phyloP scores from a whole-genome alignment of 2,113 vertebrate species.

The Aegithalos caudatus region DNA sequence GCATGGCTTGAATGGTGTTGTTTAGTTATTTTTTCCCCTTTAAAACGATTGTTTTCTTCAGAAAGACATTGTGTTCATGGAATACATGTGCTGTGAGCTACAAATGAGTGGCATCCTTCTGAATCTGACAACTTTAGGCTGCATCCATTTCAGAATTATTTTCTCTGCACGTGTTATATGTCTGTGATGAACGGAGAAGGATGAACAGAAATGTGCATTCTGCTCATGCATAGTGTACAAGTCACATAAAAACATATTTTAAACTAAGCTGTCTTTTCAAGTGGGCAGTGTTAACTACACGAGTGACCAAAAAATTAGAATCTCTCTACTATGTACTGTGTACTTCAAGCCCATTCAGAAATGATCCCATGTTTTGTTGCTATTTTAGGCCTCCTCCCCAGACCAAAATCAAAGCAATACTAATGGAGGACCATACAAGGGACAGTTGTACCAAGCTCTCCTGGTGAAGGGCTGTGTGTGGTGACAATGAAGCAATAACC shows the following conservation, averaged over 20 bases:
- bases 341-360: neutral
- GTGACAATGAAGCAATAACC: neutral
- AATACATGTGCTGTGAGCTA: neutral
- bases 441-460: neutral
- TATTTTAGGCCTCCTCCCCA: neutral
- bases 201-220: neutral
- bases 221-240: neutral
- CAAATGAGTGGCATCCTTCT: neutral
- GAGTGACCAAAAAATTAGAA: neutral
- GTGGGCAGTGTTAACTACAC: neutral
- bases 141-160: neutral
- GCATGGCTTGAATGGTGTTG: neutral
- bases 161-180: accelerated
- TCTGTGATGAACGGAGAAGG: neutral
- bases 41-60: neutral
- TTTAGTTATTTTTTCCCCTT: neutral
- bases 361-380: neutral
- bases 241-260: neutral
- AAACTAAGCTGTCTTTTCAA: neutral
- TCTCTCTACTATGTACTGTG: neutral
- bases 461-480: neutral
- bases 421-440: neutral
- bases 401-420: neutral
- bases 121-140: neutral
- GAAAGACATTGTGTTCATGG: neutral